A percentile compares a stretch with the other conserved stretches of the same genome.
Conservation (phyloP, 2,888 invertebrate genomes). For the Cotesia congregata region DNA sequence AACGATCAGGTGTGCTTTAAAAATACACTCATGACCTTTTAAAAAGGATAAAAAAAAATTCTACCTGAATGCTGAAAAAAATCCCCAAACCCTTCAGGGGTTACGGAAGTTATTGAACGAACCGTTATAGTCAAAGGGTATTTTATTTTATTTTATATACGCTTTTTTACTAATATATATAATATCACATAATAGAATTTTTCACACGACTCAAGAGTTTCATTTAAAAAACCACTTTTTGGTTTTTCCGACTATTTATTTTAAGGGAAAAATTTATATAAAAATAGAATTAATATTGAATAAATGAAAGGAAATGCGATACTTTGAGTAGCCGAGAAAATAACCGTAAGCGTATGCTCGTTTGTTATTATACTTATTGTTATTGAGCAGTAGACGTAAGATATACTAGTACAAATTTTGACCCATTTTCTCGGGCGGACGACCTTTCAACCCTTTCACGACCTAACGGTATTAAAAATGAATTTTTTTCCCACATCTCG, state of each 20-base stretch:
- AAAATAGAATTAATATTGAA: conserved; percentile 14
- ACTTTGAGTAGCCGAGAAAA: neutral
- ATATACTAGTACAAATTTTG: neutral
- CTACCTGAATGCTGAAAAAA: conserved; percentile 21
- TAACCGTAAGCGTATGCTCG: neutral
- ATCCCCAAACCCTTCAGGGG: conserved; percentile 37
- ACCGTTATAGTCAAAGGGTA: conserved; percentile 63
- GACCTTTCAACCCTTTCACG: neutral
- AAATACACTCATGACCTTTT: conserved; percentile 9
- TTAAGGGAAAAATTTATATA: too few species aligned
- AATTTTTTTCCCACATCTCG: conserved; percentile 12
- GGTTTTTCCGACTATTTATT: too few species aligned
- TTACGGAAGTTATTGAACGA: conserved; percentile 51
- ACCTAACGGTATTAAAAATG: conserved; percentile 7
- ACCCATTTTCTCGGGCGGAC: neutral
- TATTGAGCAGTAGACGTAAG: neutral
- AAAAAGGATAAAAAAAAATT: conserved; percentile 39
- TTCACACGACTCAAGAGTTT: conserved; percentile 17
- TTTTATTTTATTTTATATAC: conserved; percentile 55
- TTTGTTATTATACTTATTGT: neutral
- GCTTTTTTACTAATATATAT: conserved; percentile 21
- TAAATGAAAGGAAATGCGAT: neutral
- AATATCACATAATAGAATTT: neutral
- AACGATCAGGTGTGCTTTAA: conserved; percentile 8
- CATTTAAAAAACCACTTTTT: neutral